Base-by-base conservation (phyloP, 2,888 invertebrate genomes). In the Parnassius apollo region DNA sequence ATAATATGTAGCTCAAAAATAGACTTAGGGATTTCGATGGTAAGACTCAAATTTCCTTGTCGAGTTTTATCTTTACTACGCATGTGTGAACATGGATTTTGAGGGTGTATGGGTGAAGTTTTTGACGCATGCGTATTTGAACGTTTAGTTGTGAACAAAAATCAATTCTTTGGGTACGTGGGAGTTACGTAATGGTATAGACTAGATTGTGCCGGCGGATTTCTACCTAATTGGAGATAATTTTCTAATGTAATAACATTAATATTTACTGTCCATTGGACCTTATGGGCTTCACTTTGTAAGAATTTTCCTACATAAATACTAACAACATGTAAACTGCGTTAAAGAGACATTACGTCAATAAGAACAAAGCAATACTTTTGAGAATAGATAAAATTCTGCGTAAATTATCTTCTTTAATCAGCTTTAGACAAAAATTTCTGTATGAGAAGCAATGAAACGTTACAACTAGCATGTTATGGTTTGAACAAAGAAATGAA, bases 141-240 rank as follows among this genome's bases (percentile, higher is more conserved):
- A 65, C 59, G 69, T 75, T 75, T 74, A 72, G 78, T 77, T 71
- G 78, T 77, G 73, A 78, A 85, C 89, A 89, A 91, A 91, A 91
- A 91, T 91, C 91, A 89, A 91, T 91, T 83, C 85, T 74, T 73
- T 75, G 74, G 77, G 80, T 81, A 82, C 82, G 90, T 89, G 86
- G 88, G 88, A 74, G 90, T 91, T 91, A 91, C 84, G 87, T 91
- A 91, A 91, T 82, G 78, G 56, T 59, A 78, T 70, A 78, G 81
- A 83, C 81, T 84, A 80, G 81, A 76, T 79, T 74, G 76, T 75
- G 77, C 78, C 73, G 75, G 72, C 78, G 80, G 80, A 75, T 77
- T 77, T 70, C 81, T 75, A 76, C 71, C 68, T 71, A 83, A 88
- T 86, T 84, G 76, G 69, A 74, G 76, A 77, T 79, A 82, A 80